Base-by-base conservation (phyloP, 2,888 invertebrate genomes). In the Geophilus truncorum region DNA sequence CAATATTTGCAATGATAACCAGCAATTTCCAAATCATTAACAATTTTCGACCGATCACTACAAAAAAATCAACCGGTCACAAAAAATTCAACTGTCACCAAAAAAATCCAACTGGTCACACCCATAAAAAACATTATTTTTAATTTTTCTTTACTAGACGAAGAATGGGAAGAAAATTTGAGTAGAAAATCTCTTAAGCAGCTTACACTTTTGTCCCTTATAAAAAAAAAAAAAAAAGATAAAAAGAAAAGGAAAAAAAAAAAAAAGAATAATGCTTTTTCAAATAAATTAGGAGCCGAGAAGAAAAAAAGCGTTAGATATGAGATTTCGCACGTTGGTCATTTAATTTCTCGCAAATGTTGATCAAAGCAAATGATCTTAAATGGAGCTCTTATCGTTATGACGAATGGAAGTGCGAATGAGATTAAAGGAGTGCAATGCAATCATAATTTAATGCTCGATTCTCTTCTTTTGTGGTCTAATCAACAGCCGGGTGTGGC, bases 381-480 rank as follows among this genome's bases (percentile, higher is more conserved):
- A 70, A 70, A 70, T 70, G 70, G 28, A 12, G 25, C 70, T 70
- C 70, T 70, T 70, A 70, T 70, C 70, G 10, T 10, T 25, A 70
- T 70, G 70, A 70, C 70, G 70, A 70, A 70, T 70, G 70, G 70
- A 70, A 70, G 10, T 10, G 25, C 10, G 70, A 70, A 70, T 70
- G 28, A 70, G 70, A 70, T 70, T 70, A 70, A 70, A 70, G 70
- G 28, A 70, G n/a, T 25, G 70, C 25, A 70, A 70, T 23, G 70
- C 70, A 70, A 70, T 70, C 70, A 70, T 70, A 70, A 70, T 70
- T 70, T 70, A 70, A 70, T 70, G 70, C 70, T 25, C 70, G 25
- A 70, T 25, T 70, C 70, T 70, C 70, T 70, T 70, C 70, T 70
- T 70, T 70, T 70, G 70, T 70, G 70, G 70, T 70, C 70, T 70